Evolutionary conservation across 2,113 vertebrate genomes (phyloP), one percentile per base, ranked within the genome.

Genomic region (Pygoscelis antarcticus): DNA sequence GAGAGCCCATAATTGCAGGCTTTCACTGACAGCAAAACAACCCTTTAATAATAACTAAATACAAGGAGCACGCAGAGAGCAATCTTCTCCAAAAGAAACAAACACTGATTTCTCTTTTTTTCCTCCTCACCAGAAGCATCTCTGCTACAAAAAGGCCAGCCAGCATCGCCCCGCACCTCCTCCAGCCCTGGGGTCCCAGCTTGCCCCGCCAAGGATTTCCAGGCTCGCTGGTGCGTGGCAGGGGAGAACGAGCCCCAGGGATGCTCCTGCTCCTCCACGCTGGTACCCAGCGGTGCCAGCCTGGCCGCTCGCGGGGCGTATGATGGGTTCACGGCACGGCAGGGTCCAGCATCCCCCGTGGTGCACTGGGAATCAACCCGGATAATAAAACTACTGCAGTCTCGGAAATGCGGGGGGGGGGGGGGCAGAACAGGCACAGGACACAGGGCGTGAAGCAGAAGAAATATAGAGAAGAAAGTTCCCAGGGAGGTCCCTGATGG

Each of bases 11-110:
- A 96, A 97, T 96, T 95, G 94, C 93, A 95, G 95, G 90, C 94
- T 97, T 97, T 84, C 94, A 93, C 77, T 89, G 94, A 96, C 97
- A 97, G 94, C 94, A 97, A 95, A 97, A 96, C 96, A 96, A 79
- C 95, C 89, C 96, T 93, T 96, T 96, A 96, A 94, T 95, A 93
- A 95, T 84, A 95, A 94, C 93, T 91, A 96, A 96, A 96, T 95
- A 94, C 85, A 86, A 91, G 89, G 89, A 95, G 81, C 0, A 13
- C 0, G 15, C 51, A 77, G 82, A 94, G 87, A 91, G 91, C 96
- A 96, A 90, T 93, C 87, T 93, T 93, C 93, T 85, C 87, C 72
- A 75, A 82, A 94, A 95, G 96, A 95, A 96, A 96, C 96, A 97
- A 96, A 96, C 96, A 97, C 91, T 77, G 42, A 75, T 94, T 95